Percentiles rank a stretch among this genome's conserved stretches.
These are phyloP conservation scores for Falco cherrug DNA, from an alignment of 2,797 vertebrate genomes.

Conservation along the genomic window DNA sequence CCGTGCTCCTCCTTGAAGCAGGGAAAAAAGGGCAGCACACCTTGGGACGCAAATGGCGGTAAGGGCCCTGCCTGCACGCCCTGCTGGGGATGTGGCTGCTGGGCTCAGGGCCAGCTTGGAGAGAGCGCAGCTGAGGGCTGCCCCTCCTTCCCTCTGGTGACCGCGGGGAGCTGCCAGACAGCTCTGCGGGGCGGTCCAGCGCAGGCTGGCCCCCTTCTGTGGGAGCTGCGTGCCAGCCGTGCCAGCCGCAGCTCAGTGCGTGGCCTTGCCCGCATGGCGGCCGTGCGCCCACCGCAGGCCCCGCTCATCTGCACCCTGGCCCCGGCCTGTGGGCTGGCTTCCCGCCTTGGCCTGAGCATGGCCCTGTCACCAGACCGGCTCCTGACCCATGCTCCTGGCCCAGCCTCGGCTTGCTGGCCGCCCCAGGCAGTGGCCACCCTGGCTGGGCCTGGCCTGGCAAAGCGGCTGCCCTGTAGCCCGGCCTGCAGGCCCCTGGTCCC, in stretches of 20 bases:
- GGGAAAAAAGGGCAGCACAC: neutral
- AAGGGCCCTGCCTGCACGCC: neutral
- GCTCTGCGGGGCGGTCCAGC: neutral
- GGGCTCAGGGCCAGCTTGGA: neutral
- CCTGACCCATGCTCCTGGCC: neutral
- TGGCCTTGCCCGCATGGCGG: accelerated
- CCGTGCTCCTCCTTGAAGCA: neutral
- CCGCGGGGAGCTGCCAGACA: neutral
- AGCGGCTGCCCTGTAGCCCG: neutral
- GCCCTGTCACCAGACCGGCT: neutral
- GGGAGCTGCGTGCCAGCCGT: neutral
- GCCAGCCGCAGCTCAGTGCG: neutral
- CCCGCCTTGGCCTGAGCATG: neutral
- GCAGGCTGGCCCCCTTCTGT: neutral
- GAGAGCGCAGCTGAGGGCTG: neutral
- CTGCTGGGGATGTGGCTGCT: neutral
- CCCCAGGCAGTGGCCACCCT: neutral
- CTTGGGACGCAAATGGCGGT: neutral
- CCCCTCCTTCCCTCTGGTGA: neutral
- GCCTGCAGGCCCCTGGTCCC: accelerated
- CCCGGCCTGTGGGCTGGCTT: neutral
- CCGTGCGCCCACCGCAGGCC: accelerated
- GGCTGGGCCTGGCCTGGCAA: neutral
- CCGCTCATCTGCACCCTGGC: neutral
- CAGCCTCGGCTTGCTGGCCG: accelerated